Conservation (phyloP, 2,113 vertebrate genomes). For the Gymnorhina tibicen region DNA sequence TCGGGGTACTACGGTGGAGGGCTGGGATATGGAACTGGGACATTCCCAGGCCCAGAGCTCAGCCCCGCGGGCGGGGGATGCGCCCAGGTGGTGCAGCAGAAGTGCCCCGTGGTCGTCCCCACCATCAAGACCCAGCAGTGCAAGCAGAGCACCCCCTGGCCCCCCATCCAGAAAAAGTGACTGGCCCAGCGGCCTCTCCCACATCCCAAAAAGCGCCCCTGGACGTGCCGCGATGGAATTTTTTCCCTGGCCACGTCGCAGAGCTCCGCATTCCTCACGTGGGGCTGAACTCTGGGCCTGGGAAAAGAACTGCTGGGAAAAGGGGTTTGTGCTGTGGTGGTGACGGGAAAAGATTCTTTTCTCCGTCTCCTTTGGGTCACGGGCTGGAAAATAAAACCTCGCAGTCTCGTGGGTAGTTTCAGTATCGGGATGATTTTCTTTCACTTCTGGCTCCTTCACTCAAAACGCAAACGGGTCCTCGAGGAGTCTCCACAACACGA, state of each 20-base stretch:
- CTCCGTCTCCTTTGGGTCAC: neutral
- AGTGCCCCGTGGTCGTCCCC: neutral
- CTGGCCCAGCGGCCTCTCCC: neutral
- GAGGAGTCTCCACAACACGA: neutral
- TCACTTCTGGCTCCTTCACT: neutral
- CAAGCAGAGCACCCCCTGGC: neutral
- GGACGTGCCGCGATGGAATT: accelerated
- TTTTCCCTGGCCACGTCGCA: accelerated
- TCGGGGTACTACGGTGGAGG: accelerated
- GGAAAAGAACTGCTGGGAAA: neutral
- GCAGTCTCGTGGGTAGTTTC: accelerated
- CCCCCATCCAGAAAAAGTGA: conserved; percentile 1
- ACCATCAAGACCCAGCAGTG: neutral
- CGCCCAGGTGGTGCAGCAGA: neutral
- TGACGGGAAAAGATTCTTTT: neutral
- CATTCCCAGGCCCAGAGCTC: neutral
- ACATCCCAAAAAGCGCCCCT: neutral
- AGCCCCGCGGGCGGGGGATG: accelerated
- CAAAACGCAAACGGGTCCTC: accelerated
- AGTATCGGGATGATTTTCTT: neutral
- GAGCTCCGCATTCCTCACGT: accelerated
- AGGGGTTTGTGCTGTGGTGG: neutral
- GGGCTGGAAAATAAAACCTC: neutral
- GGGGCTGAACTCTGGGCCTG: no score
- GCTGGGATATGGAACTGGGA: accelerated